Conservation (phyloP, 1,140 invertebrate species). For the Drosophila kanapiae region DNA sequence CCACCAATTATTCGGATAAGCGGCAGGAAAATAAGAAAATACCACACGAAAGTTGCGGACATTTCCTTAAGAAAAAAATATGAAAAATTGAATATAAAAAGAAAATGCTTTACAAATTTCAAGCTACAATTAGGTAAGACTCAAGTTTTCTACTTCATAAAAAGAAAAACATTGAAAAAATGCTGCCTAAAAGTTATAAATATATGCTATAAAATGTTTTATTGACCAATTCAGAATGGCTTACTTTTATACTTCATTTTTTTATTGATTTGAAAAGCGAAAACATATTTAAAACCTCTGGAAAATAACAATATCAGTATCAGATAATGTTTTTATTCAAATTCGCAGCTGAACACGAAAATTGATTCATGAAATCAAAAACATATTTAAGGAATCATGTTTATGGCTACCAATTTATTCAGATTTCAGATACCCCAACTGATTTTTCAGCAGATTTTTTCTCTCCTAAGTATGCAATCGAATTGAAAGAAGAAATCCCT, state of each 20-base stretch:
- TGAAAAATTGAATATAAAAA: neutral
- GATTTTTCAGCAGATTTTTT: conserved; percentile 18
- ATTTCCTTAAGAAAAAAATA: neutral
- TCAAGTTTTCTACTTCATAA: no score
- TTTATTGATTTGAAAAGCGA: neutral
- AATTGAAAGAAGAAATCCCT: neutral
- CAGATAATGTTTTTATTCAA: neutral
- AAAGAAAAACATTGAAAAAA: no score
- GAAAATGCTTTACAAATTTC: neutral
- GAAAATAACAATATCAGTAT: no score
- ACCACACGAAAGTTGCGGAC: neutral
- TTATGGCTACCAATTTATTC: conserved; percentile 10
- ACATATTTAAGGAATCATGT: conserved; percentile 21
- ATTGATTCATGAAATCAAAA: conserved; percentile 20
- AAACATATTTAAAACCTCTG: neutral
- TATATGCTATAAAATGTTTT: no score
- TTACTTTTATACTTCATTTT: neutral
- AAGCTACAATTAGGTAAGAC: neutral
- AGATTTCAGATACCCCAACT: conserved; percentile 26
- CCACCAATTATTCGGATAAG: conserved; percentile 39
- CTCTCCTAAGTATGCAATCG: conserved; percentile 22
- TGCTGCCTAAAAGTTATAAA: no score
- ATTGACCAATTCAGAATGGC: neutral
- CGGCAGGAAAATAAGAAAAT: conserved; percentile 6
- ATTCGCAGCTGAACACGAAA: neutral